Evolutionary conservation across 2,113 vertebrate species (phyloP).

Genomic region (Machaerirhynchus nigripectus): DNA sequence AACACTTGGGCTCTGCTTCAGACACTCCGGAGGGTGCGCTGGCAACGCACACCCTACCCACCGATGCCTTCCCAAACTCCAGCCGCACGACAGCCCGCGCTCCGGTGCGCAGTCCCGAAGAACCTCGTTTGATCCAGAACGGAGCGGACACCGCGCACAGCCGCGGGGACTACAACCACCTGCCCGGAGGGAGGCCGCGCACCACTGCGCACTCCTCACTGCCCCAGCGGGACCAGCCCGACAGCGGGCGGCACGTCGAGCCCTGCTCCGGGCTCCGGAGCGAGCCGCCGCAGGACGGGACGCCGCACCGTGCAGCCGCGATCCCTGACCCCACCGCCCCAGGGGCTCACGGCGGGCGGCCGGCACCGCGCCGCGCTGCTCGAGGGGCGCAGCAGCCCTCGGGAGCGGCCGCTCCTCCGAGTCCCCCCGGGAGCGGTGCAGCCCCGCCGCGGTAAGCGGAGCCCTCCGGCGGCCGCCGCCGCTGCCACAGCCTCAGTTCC

Average conservation of each 20-base stretch:
- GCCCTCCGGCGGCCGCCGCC: not conserved
- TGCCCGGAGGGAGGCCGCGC: not conserved
- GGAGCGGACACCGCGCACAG: not conserved
- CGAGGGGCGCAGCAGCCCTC: not conserved
- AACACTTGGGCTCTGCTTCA: not conserved
- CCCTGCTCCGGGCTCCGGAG: not conserved
- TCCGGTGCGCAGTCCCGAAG: not conserved
- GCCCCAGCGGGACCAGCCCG: not conserved
- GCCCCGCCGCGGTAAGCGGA: not conserved
- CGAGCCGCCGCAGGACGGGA: not conserved
- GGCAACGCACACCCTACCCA: not conserved
- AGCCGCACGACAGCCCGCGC: not conserved
- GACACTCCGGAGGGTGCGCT: not conserved
- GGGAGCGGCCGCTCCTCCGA: not conserved
- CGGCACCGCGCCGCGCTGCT: not conserved
- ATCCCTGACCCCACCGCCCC: not conserved
- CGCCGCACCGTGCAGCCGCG: not conserved
- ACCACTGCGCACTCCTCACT: not conserved
- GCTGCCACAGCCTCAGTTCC: not conserved
- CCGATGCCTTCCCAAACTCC: not conserved
- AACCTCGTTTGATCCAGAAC: accelerated
- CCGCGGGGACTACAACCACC: no score
- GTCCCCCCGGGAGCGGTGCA: not conserved
- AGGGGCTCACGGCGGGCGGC: not conserved
- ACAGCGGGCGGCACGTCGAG: not conserved